These are phyloP conservation scores for Plestiodon gilberti DNA, from an alignment of 2,113 vertebrate genomes.

Conservation along the genomic window DNA sequence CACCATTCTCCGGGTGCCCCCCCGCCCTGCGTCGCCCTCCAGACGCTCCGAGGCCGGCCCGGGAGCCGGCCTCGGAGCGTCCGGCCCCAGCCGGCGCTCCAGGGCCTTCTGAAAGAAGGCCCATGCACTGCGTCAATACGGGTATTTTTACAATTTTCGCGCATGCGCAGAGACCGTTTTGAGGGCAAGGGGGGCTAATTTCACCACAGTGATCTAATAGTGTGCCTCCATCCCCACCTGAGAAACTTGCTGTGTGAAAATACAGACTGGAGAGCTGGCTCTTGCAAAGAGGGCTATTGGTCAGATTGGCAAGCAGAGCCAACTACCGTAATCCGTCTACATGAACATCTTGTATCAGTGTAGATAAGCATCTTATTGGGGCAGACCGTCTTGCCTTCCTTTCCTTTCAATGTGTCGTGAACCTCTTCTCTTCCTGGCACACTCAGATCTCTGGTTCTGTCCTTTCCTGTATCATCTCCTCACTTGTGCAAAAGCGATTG, in stretches of 20 bases:
- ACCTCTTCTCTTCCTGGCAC: neutral
- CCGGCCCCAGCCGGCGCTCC: too few relatives aligned
- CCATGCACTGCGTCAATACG: too few relatives aligned
- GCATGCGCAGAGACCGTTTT: too few relatives aligned
- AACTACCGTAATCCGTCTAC: neutral
- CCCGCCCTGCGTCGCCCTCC: too few relatives aligned
- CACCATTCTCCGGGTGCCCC: too few relatives aligned
- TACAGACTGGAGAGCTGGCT: neutral
- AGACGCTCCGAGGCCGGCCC: too few relatives aligned
- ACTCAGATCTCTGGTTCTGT: neutral
- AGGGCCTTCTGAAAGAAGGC: too few relatives aligned
- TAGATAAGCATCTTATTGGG: slow-evolving; percentile 1
- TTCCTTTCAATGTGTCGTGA: neutral
- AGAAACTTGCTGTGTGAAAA: neutral
- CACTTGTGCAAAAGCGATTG: neutral
- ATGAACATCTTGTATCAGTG: neutral
- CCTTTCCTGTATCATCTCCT: neutral
- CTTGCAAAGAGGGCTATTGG: neutral
- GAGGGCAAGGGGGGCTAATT: neutral
- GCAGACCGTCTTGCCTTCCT: neutral
- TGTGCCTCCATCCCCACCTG: neutral
- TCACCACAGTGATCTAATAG: neutral
- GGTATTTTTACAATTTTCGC: too few relatives aligned
- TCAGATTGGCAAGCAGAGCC: slow-evolving; percentile 2
- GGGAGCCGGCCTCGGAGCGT: too few relatives aligned